Percentiles rank a stretch among this genome's conserved stretches.
Conservation (phyloP, 1,140 invertebrate species). For the Lasaia peninsularis region DNA sequence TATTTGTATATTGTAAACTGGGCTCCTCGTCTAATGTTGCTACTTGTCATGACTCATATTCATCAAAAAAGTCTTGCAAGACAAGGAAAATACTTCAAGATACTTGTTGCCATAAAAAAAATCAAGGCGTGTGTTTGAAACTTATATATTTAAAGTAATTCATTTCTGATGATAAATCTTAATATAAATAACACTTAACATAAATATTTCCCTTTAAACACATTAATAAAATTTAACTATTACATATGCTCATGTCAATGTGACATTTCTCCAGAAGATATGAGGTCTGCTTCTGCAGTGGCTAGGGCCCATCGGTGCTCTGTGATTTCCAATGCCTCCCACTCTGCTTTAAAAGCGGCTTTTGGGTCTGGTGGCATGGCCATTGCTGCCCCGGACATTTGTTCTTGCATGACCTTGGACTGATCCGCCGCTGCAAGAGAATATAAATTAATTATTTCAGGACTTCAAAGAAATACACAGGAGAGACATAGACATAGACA, state of each 20-base stretch:
- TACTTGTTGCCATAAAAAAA: neutral
- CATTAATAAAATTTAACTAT: slow-evolving; percentile 14
- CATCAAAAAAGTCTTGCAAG: too few species aligned
- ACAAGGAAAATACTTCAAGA: too few species aligned
- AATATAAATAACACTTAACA: slow-evolving; percentile 11
- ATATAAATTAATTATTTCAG: slow-evolving; percentile 11
- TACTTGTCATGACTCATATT: too few species aligned
- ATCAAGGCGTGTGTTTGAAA: neutral
- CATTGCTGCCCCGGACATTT: slow-evolving; percentile 98
- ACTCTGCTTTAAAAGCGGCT: slow-evolving; percentile 99
- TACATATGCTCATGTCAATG: slow-evolving; percentile 11
- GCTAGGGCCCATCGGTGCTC: slow-evolving; percentile 94
- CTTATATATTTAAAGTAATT: slow-evolving; percentile 5
- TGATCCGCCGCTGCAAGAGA: slow-evolving; percentile 90
- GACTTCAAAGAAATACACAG: neutral
- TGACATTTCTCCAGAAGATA: slow-evolving; percentile 28
- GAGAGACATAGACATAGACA: too few species aligned
- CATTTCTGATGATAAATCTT: neutral
- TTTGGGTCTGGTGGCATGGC: slow-evolving; percentile 98
- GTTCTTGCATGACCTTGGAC: slow-evolving; percentile 97
- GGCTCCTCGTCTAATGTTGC: too few species aligned
- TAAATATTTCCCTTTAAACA: slow-evolving; percentile 15
- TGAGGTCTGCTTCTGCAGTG: slow-evolving; percentile 82
- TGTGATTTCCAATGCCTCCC: slow-evolving; percentile 98
- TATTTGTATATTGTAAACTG: too few species aligned